Evolutionary conservation across 2,888 invertebrate species (phyloP).

Genomic region (Litoditis marina): DNA sequence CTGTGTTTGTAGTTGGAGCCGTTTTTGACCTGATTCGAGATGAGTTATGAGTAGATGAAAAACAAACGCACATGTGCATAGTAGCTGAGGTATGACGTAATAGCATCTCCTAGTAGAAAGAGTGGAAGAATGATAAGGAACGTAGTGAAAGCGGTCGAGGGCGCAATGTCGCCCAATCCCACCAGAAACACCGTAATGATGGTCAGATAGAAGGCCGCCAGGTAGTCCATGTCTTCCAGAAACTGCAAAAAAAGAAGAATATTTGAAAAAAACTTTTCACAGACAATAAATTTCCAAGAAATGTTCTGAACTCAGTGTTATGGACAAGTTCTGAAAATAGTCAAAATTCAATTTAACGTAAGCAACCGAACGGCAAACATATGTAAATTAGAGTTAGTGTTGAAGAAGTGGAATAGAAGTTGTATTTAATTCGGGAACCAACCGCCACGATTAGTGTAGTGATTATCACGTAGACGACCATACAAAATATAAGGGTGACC

Average conservation of each 20-base stretch:
- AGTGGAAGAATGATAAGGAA: conserved; percentile 12
- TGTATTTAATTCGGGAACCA: neutral
- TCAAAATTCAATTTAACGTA: too few relatives aligned
- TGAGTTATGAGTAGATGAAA: neutral
- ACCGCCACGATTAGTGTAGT: neutral
- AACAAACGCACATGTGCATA: conserved; percentile 14
- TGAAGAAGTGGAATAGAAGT: too few relatives aligned
- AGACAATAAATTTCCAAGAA: too few relatives aligned
- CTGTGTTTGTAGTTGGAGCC: neutral
- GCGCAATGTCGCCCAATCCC: conserved; percentile 14
- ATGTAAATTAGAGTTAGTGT: too few relatives aligned
- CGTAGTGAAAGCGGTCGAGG: conserved; percentile 6
- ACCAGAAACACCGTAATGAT: conserved; percentile 9
- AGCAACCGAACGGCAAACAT: too few relatives aligned
- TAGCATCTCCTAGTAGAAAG: conserved; percentile 15
- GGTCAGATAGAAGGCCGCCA: conserved; percentile 9
- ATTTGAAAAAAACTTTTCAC: neutral
- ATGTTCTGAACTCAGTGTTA: too few relatives aligned
- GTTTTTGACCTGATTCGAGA: neutral
- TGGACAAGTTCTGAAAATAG: too few relatives aligned
- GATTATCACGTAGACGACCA: neutral
- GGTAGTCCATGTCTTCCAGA: conserved; percentile 12
- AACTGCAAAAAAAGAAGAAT: conserved; percentile 4
- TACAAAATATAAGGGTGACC: neutral
- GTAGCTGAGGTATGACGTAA: conserved; percentile 13